Evolutionary conservation across 2,797 vertebrate species (phyloP), one percentile per base, ranked within the genome.

Genomic region (Enteromius mattozi): DNA sequence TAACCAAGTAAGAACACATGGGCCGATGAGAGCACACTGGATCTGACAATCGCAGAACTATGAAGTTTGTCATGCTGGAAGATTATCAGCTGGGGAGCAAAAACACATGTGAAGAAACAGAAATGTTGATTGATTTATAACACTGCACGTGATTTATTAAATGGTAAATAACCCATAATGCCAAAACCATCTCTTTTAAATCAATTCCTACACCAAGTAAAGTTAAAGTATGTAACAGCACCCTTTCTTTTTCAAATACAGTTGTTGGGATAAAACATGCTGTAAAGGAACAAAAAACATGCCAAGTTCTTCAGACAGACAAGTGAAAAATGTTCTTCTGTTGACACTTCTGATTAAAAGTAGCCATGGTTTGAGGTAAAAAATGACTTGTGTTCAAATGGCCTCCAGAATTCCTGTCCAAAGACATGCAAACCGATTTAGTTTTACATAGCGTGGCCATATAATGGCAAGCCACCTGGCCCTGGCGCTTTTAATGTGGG

Each of bases 1-100:
- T 96, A 96, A 95, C 96, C 95, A 94, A 97, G 94, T 93, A 92
- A 86, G 97, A 96, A 94, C 96, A 97, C 93, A 96, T 97, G 96
- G 94, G 90, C 90, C 69, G 89, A 76, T 21, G 21, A 92, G 91
- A 92, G 76, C 82, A 72, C 91, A 87, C 89, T 90, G 92, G 92
- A 80, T 85, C 88, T 88, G 92, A 93, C 91, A 92, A 90, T 94
- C 92, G 90, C 89, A 93, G 92, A 92, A 91, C 92, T 88, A 66
- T 88, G 88, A 89, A 95, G 93, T 94, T 95, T 95, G 94, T 96
- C 94, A 95, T 94, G 92, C 90, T 93, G 90, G 90, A 93, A 92
- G 89, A 92, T 88, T 89, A 91, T 83, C 12, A 87, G 59, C 45
- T 88, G 79, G 70, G 54, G 72, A 89, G 84, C 89, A 83, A 91